Evolutionary conservation across 2,888 invertebrate genomes (phyloP), one percentile per base, ranked within the genome.

Genomic region (Ormyrus pomaceus): DNA sequence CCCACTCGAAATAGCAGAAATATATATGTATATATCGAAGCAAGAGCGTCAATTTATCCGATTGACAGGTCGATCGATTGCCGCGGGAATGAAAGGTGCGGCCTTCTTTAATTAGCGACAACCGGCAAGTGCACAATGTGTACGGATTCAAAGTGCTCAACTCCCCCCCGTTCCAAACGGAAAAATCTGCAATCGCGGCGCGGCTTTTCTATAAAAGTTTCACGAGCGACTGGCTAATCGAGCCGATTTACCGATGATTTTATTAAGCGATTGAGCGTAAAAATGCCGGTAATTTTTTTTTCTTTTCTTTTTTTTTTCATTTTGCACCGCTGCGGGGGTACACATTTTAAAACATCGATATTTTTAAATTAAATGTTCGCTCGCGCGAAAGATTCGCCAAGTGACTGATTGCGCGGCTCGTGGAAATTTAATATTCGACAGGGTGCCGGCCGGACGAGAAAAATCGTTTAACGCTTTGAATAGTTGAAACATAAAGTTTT

Each of bases 41-140:
- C 34, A 34, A 34, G 34, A 34, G 34, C 34, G 34, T 34, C 34
- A 34, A 34, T 34, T 34, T 34, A 34, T 34, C 34, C 34, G 34
- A 34, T 2, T 34, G 34, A 34, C 34, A 34, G 2, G 34, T 34
- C 34, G 34, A 34, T 34, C 34, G 34, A 34, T 34, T 34, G 34
- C 9, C 2, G 34, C 13, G 53, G 45, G 19, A 79, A 58, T 73
- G 62, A 79, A 69, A 64, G 64, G 58, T 64, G 58, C 65, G 51
- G 62, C 61, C 48, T 68, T 19, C 61, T 76, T 80, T 68, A 76
- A 80, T 76, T 76, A 80, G 71, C 55, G 65, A 48, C 64, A 34
- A 34, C 34, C 34, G 34, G 34, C 34, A 53, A 55, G 46, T 19
- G 34, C 64, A 48, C 48, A 19, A 2, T 34, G 53, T 50, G 10